Base-by-base conservation (phyloP, 2,113 vertebrate species). In the Speoplatyrhinus poulsoni region DNA sequence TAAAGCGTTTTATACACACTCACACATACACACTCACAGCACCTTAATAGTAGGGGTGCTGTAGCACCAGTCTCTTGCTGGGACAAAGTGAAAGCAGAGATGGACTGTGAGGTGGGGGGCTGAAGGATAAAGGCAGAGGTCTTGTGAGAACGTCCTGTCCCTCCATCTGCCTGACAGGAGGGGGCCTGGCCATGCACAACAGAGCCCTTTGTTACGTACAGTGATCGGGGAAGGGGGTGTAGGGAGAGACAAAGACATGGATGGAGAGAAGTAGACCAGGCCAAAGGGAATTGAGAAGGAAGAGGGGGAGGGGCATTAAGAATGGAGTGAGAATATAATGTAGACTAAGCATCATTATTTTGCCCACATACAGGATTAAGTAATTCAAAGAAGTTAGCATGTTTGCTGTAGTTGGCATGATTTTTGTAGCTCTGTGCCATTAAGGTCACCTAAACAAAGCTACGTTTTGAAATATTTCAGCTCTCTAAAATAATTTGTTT, bases 141-240 rank as follows among this genome's bases (percentile, higher is more conserved):
- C 3, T 11, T 12, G 49, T 15, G 49, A 52, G 49, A 52, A 15
- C 72, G 66, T 75, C 53, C 73, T 73, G 88, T 80, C 80, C 75
- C 67, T 85, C 76, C 86, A 85, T 85, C 80, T 81, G 80, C 69
- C 60, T 85, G 79, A 68, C 78, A 73, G 76, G 78, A 79, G 81
- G 82, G 86, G 84, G 82, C 65, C 63, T 0, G 66, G 62, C 46
- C 26, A 8, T 0, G 15, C 67, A 92, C 89, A 92, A 87, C 84
- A 86, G 81, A 70, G 67, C 69, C 79, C 85, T 89, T 91, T 90
- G 87, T 90, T 77, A 75, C 61, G 64, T 86, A 88, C 86, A 85
- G 82, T 87, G 72, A 83, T 79, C 79, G 73, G 58, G 72, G 61
- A 13, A 62, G 16, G 62, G 16, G 54, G 59, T 49, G 48, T 17